phyloP scores from a whole-genome alignment of 2,888 invertebrate genomes.

The Pharmacophagus antenor region DNA sequence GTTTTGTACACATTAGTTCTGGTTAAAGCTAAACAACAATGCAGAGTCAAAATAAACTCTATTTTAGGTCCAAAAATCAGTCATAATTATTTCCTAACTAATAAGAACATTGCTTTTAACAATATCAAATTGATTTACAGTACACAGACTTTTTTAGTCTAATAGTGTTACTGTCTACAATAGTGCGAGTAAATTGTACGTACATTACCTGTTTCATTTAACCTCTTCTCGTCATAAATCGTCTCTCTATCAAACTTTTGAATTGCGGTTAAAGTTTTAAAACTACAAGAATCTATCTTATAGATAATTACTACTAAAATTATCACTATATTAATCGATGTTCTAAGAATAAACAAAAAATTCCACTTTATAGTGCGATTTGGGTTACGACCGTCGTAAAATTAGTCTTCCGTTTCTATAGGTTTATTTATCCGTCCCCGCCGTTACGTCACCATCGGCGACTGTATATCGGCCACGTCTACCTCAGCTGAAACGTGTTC shows the following conservation, averaged over 20 bases:
- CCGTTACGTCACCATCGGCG: conserved; percentile 16
- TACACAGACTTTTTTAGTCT: too few relatives aligned
- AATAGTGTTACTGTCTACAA: too few relatives aligned
- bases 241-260: not conserved
- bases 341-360: conserved; percentile 18
- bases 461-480: conserved; percentile 20
- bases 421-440: conserved; percentile 19
- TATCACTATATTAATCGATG: conserved; percentile 1
- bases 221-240: not conserved
- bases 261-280: not conserved
- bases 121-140: too few relatives aligned
- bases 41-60: too few relatives aligned
- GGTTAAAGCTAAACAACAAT: too few relatives aligned
- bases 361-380: conserved; percentile 16
- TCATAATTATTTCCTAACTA: too few relatives aligned
- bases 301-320: not conserved
- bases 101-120: too few relatives aligned
- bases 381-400: conserved; percentile 22
- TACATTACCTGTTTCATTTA: not conserved
- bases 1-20: too few relatives aligned
- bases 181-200: not conserved
- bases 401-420: conserved; percentile 19
- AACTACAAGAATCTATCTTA: not conserved
- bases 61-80: too few relatives aligned
- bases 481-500: conserved; percentile 8